These are phyloP conservation scores for Leptinotarsa defecta DNA, from an alignment of 1,140 invertebrate genomes.

Conservation along the genomic window DNA sequence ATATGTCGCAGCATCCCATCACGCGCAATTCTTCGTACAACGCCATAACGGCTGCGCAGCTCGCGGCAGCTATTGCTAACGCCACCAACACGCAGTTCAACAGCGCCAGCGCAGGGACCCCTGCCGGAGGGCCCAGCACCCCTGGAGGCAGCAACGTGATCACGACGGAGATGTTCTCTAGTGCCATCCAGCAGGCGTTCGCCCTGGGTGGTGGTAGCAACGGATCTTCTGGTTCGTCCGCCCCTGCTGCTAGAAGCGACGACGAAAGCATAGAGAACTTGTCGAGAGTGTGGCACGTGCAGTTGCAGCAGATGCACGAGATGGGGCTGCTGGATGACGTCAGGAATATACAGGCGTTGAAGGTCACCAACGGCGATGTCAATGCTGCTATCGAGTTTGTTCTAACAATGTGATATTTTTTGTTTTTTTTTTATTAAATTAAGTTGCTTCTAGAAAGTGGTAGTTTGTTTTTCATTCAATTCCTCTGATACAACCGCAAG, in stretches of 20 bases:
- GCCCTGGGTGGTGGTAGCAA: conserved; percentile 48
- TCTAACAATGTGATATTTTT: conserved; percentile 53
- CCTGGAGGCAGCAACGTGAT: conserved; percentile 56
- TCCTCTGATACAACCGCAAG: too few relatives aligned
- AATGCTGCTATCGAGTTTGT: conserved; percentile 85
- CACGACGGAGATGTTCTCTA: conserved; percentile 63
- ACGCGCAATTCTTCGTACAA: conserved; percentile 52
- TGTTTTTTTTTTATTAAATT: too few relatives aligned
- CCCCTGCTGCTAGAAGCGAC: not conserved
- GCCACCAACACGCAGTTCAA: conserved; percentile 46
- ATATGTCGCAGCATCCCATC: conserved; percentile 49
- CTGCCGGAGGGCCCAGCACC: conserved; percentile 34
- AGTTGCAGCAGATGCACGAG: conserved; percentile 82
- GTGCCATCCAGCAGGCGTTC: conserved; percentile 63
- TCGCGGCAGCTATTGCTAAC: conserved; percentile 60
- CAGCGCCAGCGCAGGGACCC: conserved; percentile 9
- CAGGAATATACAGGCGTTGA: conserved; percentile 81
- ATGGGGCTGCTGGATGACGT: conserved; percentile 88
- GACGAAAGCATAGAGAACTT: conserved; percentile 35
- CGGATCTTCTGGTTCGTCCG: conserved; percentile 9
- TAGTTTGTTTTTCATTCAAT: too few relatives aligned
- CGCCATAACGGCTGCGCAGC: conserved; percentile 59
- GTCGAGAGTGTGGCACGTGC: conserved; percentile 53
- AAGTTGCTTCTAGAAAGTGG: too few relatives aligned
- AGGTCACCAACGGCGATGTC: conserved; percentile 81